Conservation (phyloP, 1,140 invertebrate species). For the Neoseiulus cucumeris region DNA sequence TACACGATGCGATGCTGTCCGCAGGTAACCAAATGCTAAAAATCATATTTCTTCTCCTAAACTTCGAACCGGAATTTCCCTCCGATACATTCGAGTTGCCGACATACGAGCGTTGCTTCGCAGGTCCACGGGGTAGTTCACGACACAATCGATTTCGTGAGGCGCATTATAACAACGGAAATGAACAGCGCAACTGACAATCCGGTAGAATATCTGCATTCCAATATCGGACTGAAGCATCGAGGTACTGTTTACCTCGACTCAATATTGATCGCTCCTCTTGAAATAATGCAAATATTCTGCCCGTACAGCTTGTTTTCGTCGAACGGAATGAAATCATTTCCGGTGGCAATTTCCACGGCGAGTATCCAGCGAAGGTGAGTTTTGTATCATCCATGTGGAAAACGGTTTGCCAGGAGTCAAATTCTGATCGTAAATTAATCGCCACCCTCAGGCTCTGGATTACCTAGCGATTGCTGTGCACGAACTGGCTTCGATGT, state of each 20-base stretch:
- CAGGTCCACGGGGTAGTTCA: conserved; percentile 42
- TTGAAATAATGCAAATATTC: conserved; percentile 3
- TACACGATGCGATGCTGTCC: conserved; percentile 50
- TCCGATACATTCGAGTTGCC: too few species aligned
- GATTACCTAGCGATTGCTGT: conserved; percentile 52
- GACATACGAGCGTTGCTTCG: conserved; percentile 13
- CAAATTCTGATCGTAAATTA: not conserved
- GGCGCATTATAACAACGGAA: conserved; percentile 40
- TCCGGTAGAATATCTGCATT: conserved; percentile 33
- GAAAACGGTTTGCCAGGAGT: not conserved
- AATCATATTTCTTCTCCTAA: too few species aligned
- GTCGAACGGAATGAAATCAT: conserved; percentile 45
- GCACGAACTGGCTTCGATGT: conserved; percentile 49
- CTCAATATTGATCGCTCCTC: not conserved
- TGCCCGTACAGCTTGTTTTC: conserved; percentile 39
- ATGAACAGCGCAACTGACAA: conserved; percentile 55
- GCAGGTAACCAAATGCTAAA: conserved; percentile 34
- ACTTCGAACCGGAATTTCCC: too few species aligned
- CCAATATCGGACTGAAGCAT: not conserved
- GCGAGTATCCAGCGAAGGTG: conserved; percentile 52
- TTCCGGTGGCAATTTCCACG: conserved; percentile 48
- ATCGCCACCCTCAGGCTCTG: conserved; percentile 26
- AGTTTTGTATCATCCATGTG: not conserved
- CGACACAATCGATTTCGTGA: conserved; percentile 47
- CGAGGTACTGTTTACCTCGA: not conserved